Evolutionary conservation across 2,113 vertebrate species (phyloP), one percentile per base, ranked within the genome.

Genomic region (Meriones unguiculatus): DNA sequence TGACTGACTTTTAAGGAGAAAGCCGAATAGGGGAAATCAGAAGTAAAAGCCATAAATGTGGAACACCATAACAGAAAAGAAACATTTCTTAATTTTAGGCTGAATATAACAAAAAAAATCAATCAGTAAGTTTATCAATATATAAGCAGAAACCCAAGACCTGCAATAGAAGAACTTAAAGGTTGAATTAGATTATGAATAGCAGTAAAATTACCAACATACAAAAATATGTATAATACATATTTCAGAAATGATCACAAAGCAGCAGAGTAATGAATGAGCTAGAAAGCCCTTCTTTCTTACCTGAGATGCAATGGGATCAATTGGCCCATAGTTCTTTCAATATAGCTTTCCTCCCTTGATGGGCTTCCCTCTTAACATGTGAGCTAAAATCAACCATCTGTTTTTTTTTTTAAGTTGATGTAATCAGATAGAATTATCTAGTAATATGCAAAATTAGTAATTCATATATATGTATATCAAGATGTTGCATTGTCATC

Each of bases 401-500:
- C 46, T n/a, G 1, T 72, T 14, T 15, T 13, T 1, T 41, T 41
- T 12, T 25, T 85, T 41, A 87, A 69, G 35, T 69, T 35, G 5
- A 32, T 69, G 18, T 52, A 20, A 24, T 13, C 4, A 24, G 41
- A 14, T 35, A 35, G 0, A 5, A 52, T 69, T 11, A 1, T 0
- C 18, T 11, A 52, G 30, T 50, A 13, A 35, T 67, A 35, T 2
- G 7, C 4, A 52, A 87, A 52, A 8, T 64, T 2, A 5, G 15
- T 32, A 86, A 18, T 17, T 18, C 18, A 52, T 13, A 69, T 5
- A 84, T 72, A 38, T 41, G 18, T 0, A 32, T 15, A 41, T 38
- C 3, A 62, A 84, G 30, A 59, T 15, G 38, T 73, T 59, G 15
- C 3, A 72, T 35, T 84, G n/a, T 17, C 10, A 15, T 54, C 25